phyloP scores from a whole-genome alignment of 1,140 invertebrate genomes.

The Musca domestica region DNA sequence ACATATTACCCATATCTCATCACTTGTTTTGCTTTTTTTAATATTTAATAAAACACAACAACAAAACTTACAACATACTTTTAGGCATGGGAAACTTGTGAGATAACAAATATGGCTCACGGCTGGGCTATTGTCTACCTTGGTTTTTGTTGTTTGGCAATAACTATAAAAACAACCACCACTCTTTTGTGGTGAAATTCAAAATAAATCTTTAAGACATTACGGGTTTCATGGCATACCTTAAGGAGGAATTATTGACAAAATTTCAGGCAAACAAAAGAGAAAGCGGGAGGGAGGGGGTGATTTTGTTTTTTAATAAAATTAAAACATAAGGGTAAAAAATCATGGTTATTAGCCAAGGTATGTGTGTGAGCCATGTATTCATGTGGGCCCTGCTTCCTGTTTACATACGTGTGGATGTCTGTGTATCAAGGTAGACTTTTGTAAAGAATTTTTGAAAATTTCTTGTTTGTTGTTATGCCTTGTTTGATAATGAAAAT shows the following conservation, averaged over 20 bases:
- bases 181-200: constrained; percentile 4
- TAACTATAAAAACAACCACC: constrained; percentile 10
- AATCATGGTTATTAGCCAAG: background rate
- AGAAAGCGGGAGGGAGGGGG: background rate
- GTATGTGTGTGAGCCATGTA: too few species aligned
- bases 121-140: too few species aligned
- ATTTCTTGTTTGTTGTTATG: constrained; percentile 34
- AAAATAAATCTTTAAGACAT: background rate
- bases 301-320: constrained; percentile 12
- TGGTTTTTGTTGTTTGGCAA: too few species aligned
- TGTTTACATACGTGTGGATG: background rate
- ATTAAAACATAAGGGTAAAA: constrained; percentile 17
- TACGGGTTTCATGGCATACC: constrained; percentile 8
- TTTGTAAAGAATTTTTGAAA: constrained; percentile 12
- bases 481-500: constrained; percentile 52
- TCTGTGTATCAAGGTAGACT: background rate
- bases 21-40: background rate
- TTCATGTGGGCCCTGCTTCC: too few species aligned
- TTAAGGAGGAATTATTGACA: background rate
- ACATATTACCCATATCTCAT: constrained; percentile 29
- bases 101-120: too few species aligned
- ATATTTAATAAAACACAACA: background rate
- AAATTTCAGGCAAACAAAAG: background rate
- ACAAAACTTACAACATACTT: constrained; percentile 14
- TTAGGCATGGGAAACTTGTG: constrained; percentile 2